phyloP scores from a whole-genome alignment of 2,888 invertebrate genomes.

The Rhingia rostrata region DNA sequence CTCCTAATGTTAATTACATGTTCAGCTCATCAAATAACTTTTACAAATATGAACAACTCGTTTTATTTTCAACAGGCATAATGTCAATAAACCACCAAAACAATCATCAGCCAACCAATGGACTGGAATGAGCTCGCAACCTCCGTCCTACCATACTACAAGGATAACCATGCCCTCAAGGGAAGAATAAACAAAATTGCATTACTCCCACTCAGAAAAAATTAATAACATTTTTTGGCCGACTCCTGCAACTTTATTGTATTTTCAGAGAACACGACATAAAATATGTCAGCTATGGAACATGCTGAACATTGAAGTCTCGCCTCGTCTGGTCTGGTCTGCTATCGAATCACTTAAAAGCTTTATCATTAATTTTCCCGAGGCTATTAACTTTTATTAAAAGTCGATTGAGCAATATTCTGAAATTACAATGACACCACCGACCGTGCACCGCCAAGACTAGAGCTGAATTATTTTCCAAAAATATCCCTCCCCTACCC shows the following conservation, averaged over 20 bases:
- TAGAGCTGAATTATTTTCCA: not conserved
- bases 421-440: conserved; percentile 23
- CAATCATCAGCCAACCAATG: not conserved
- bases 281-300: not conserved
- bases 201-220: not conserved
- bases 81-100: not conserved
- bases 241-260: conserved; percentile 8
- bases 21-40: not conserved
- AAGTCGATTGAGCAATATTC: conserved; percentile 46
- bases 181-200: conserved; percentile 6
- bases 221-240: conserved; percentile 1
- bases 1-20: too few relatives aligned
- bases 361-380: conserved; percentile 46
- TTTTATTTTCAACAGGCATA: not conserved
- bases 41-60: not conserved
- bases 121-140: not conserved
- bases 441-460: not conserved
- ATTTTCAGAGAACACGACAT: not conserved
- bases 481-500: not conserved
- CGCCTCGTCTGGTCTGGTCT: not conserved
- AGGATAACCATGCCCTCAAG: conserved; percentile 1
- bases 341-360: conserved; percentile 34
- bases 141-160: not conserved
- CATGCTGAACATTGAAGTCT: not conserved
- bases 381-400: conserved; percentile 45